phyloP scores from a whole-genome alignment of 2,888 invertebrate genomes.

The Trichacis sp. region DNA sequence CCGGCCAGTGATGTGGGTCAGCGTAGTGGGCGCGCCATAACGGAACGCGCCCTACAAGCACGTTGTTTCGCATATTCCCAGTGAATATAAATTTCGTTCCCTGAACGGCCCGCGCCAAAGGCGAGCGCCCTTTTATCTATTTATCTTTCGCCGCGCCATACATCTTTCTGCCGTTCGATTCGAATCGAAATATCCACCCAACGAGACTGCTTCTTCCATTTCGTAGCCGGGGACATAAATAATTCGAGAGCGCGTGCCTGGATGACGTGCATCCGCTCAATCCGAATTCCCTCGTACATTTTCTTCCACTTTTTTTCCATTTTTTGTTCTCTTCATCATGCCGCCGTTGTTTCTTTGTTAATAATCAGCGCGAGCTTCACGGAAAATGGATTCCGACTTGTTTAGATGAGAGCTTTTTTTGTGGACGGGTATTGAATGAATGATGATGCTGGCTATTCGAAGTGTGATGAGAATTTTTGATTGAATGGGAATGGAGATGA shows the following conservation, averaged over 20 bases:
- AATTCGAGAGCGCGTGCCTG: constrained; percentile 25
- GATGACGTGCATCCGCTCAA: constrained; percentile 8
- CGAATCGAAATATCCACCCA: constrained; percentile 26
- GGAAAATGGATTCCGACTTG: not conserved
- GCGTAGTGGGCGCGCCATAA: not conserved
- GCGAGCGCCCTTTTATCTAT: constrained; percentile 23
- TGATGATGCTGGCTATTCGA: no score
- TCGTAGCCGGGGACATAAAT: constrained; percentile 21
- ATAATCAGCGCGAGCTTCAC: not conserved
- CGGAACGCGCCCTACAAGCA: no score
- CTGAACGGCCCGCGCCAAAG: not conserved
- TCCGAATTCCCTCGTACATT: constrained; percentile 30
- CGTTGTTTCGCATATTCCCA: constrained; percentile 13
- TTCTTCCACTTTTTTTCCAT: constrained; percentile 9
- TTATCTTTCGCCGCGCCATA: constrained; percentile 28
- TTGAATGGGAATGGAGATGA: no score
- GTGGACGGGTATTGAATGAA: no score
- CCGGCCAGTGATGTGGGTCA: constrained; percentile 23
- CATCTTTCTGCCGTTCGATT: constrained; percentile 25
- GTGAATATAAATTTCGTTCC: constrained; percentile 31
- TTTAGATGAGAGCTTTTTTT: no score
- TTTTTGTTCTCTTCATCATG: no score
- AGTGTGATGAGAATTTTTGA: no score
- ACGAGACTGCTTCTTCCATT: constrained; percentile 24
- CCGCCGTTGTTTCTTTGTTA: not conserved